These are phyloP conservation scores for Eupleurogrammus muticus DNA, from an alignment of 2,797 vertebrate genomes.

Conservation along the genomic window DNA sequence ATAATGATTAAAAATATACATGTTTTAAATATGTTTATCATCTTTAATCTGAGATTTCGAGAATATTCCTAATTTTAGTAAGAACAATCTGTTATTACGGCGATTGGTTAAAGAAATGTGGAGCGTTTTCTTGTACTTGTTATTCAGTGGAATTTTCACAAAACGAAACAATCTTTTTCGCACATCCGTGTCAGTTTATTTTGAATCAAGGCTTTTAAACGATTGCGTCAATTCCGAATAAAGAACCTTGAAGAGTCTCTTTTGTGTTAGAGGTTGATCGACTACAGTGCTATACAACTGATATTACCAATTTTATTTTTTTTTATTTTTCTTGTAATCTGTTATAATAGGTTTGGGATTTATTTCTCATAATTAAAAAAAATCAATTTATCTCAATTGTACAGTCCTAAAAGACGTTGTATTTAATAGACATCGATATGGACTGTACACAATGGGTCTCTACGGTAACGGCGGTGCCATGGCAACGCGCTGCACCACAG, in stretches of 20 bases:
- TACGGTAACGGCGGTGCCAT: conserved; percentile 61
- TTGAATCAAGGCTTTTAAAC: too few species aligned
- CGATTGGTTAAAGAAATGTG: too few species aligned
- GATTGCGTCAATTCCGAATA: too few species aligned
- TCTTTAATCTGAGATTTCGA: background rate
- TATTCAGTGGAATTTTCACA: too few species aligned
- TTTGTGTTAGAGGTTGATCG: background rate
- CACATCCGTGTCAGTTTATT: too few species aligned
- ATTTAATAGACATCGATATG: background rate
- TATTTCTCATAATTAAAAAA: background rate
- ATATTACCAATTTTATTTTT: too few species aligned
- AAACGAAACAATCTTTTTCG: too few species aligned
- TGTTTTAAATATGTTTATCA: too few species aligned
- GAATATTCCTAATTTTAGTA: too few species aligned
- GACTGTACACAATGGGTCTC: conserved; percentile 54
- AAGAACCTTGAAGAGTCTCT: too few species aligned
- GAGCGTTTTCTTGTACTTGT: too few species aligned
- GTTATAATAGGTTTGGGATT: background rate
- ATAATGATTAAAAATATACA: background rate
- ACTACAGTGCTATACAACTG: background rate
- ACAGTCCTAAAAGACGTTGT: background rate
- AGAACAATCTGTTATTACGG: background rate
- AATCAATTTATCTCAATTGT: background rate
- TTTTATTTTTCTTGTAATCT: too few species aligned
- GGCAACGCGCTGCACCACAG: conserved; percentile 67